Conservation (phyloP, 2,888 invertebrate species). For the Cheilosia vernalis region DNA sequence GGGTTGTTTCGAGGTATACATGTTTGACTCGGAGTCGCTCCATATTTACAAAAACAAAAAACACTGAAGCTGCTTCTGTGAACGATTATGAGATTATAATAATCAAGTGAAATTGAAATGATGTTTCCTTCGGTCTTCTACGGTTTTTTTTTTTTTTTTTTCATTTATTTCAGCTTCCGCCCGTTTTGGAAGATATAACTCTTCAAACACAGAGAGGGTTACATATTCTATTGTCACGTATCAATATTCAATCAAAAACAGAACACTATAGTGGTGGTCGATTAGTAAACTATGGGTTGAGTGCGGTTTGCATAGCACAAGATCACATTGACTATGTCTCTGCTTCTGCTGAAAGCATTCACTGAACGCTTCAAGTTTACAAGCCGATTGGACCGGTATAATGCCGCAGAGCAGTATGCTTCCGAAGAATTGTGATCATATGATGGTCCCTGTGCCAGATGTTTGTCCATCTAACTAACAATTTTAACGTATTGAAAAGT, state of each 20-base stretch:
- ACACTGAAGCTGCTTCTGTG: slow-evolving; percentile 46
- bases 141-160: slow-evolving; percentile 18
- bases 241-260: slow-evolving; percentile 20
- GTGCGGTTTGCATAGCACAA: slow-evolving; percentile 15
- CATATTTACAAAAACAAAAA: slow-evolving; percentile 10
- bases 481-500: too few relatives aligned
- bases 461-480: too few relatives aligned
- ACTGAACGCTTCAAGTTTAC: slow-evolving; percentile 12
- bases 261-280: slow-evolving; percentile 32
- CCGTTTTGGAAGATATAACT: slow-evolving; percentile 14
- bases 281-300: slow-evolving; percentile 12
- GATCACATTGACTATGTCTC: slow-evolving; percentile 4
- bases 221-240: neutral
- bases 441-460: too few relatives aligned
- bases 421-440: too few relatives aligned
- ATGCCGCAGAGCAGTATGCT: neutral
- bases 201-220: slow-evolving; percentile 4
- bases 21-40: slow-evolving; percentile 13
- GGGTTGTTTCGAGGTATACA: slow-evolving; percentile 62
- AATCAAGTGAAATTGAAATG: slow-evolving; percentile 60
- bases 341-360: neutral
- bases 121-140: slow-evolving; percentile 48
- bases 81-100: slow-evolving; percentile 65
- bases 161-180: slow-evolving; percentile 43
- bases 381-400: neutral